Evolutionary conservation across 1,140 invertebrate species (phyloP).

Genomic region (Hesperophylax magnus): DNA sequence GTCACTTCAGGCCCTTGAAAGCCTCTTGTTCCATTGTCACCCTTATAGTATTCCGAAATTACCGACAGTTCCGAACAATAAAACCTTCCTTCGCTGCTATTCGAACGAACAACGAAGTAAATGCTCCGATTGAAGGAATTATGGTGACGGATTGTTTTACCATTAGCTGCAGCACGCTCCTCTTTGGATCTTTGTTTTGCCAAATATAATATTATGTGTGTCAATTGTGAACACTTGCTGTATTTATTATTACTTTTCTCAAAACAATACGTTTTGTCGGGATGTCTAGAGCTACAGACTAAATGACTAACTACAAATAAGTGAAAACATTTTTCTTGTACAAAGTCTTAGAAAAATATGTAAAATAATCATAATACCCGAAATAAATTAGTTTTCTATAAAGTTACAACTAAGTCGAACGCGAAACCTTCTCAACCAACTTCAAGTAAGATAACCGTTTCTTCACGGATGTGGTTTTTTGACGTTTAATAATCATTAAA

Average conservation of each 20-base stretch:
- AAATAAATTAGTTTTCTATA: no score
- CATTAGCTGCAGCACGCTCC: conserved; percentile 41
- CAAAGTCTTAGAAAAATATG: no score
- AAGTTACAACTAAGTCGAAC: no score
- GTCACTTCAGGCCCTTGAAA: neutral
- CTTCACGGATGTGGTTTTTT: no score
- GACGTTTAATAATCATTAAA: no score
- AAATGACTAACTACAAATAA: no score
- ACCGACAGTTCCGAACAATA: conserved; percentile 35
- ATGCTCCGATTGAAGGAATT: conserved; percentile 48
- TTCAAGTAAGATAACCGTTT: no score
- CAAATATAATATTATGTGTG: conserved; percentile 30
- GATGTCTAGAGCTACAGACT: neutral
- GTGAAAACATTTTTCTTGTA: no score
- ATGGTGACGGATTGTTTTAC: conserved; percentile 56
- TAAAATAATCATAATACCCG: no score
- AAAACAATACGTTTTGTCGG: conserved; percentile 3
- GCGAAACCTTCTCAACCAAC: no score
- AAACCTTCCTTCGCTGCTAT: conserved; percentile 6
- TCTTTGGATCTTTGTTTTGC: conserved; percentile 5
- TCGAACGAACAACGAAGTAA: conserved; percentile 13
- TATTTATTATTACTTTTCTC: neutral
- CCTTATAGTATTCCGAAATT: conserved; percentile 27
- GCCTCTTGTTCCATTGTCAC: conserved; percentile 42
- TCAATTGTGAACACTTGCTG: neutral